Evolutionary conservation across 2,113 vertebrate genomes (phyloP).

Genomic region (Boleophthalmus pectinirostris): DNA sequence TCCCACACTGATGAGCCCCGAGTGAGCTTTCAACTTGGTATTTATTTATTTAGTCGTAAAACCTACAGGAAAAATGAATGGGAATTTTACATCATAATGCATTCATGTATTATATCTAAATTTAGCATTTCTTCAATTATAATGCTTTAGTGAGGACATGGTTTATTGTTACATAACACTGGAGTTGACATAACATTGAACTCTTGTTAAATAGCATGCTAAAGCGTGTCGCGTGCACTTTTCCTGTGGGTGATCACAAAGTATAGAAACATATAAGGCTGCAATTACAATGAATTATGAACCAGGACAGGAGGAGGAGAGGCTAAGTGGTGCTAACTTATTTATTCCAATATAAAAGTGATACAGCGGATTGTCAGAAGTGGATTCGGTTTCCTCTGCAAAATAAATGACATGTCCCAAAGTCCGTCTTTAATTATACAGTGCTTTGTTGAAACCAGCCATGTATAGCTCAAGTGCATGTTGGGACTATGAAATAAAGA

Average conservation of each 20-base stretch:
- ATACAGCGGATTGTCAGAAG: slow-evolving; percentile 1
- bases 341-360: slow-evolving; percentile 19
- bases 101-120: background rate
- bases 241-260: slow-evolving; percentile 4
- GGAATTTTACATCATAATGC: too few species aligned
- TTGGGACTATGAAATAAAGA: background rate
- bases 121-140: background rate
- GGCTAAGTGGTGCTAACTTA: slow-evolving; percentile 28
- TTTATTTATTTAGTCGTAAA: too few species aligned
- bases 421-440: background rate
- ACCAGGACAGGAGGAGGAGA: slow-evolving; percentile 13
- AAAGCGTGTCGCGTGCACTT: background rate
- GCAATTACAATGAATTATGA: slow-evolving; percentile 37
- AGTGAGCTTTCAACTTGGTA: too few species aligned
- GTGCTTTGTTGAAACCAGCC: background rate
- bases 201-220: background rate
- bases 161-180: background rate
- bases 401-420: background rate
- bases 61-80: background rate
- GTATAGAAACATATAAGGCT: slow-evolving; percentile 2
- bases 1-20: too few species aligned
- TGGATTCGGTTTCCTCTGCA: background rate
- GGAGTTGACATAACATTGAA: background rate
- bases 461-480: background rate
- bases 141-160: background rate